Base-by-base conservation (phyloP, 2,888 invertebrate genomes). In the Torymus tubicola region DNA sequence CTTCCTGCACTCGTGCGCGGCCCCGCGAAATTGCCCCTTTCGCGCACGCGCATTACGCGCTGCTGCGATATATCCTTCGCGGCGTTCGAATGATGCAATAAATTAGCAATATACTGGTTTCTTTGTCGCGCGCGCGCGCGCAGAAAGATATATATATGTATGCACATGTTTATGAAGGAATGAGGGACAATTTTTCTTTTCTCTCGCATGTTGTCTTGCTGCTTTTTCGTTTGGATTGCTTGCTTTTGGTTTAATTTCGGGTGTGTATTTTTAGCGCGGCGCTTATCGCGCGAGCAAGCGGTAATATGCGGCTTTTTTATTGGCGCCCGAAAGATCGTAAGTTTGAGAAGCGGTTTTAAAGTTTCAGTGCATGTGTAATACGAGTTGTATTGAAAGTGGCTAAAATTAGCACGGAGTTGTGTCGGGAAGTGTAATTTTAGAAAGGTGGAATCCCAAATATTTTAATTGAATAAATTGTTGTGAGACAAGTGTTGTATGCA, bases 61-160 rank as follows among this genome's bases (percentile, higher is more conserved):
- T 8, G 3, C 31, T 3, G 3, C 31, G 42, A 8, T 8, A 42
- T 42, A 42, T 42, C 42, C 42, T 42, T 42, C 42, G 42, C 42
- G 53, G 18, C 63, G 42, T 13, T 12, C 55, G 42, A 52, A 60
- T 71, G 60, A 60, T 50, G 42, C 76, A 61, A 76, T 76, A 76
- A 76, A 69, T 76, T 69, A 76, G 58, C n/a, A 55, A 76, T 76
- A 69, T 76, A 76, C 76, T 76, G 76, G 76, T 68, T 76, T 76
- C 76, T 76, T 76, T 76, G 68, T 76, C 55, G 42, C 50, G 42
- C 53, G 42, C 55, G 42, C 50, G 42, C 53, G 42, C 42, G 8
- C 42, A 8, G 42, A 42, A 42, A 42, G 5, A 31, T 63, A 63
- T 63, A 69, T 69, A 68, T 18, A 53, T 42, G n/a, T 16, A 53